Conservation (phyloP, 1,140 invertebrate genomes). For the Ruditapes philippinarum region DNA sequence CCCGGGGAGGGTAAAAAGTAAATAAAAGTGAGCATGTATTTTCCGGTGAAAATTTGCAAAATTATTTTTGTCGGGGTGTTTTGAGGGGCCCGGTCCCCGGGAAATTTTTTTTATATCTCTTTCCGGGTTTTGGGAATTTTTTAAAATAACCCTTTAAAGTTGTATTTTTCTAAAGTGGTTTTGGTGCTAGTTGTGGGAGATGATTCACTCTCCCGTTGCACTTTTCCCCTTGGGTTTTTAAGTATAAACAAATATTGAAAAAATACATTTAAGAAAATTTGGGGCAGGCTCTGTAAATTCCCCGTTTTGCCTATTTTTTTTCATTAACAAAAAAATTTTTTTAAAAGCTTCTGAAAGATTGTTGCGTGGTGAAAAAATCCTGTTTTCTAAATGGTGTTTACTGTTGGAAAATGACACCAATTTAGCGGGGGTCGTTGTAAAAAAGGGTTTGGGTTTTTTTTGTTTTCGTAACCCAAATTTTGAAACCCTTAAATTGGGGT, state of each 20-base stretch:
- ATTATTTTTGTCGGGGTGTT: not conserved
- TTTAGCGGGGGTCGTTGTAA: not conserved
- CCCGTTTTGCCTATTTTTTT: not conserved
- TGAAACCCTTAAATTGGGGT: too few relatives aligned
- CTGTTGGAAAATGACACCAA: not conserved
- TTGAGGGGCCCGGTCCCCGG: not conserved
- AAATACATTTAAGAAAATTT: not conserved
- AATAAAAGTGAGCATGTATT: not conserved
- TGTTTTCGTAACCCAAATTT: not conserved
- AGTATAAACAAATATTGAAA: too few relatives aligned
- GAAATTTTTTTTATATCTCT: not conserved
- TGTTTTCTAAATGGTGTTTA: not conserved
- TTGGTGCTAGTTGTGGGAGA: not conserved
- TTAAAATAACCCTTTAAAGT: not conserved
- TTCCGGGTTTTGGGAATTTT: not conserved
- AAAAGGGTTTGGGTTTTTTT: not conserved
- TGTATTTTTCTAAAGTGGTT: not conserved
- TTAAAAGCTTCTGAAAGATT: not conserved
- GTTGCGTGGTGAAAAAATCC: not conserved
- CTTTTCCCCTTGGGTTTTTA: too few relatives aligned
- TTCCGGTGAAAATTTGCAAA: not conserved
- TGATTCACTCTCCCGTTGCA: too few relatives aligned
- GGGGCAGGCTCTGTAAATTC: too few relatives aligned
- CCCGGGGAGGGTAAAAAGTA: not conserved
- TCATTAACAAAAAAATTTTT: not conserved